A percentile compares a stretch with the other conserved stretches of the same genome.
Evolutionary conservation across 2,888 invertebrate genomes (phyloP).

Genomic region (Thymelicus acteon): DNA sequence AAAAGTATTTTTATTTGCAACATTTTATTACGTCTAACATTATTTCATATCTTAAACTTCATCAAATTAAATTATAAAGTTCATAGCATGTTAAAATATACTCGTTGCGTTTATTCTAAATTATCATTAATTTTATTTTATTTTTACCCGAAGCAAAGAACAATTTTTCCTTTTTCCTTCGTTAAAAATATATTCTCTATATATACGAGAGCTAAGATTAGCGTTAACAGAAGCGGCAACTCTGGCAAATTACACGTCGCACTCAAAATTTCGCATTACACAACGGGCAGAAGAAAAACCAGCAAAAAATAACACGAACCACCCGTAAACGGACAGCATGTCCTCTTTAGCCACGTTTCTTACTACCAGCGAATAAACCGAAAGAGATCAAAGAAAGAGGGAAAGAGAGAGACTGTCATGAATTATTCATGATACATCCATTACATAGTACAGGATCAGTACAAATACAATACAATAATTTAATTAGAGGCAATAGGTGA

Average conservation of each 20-base stretch:
- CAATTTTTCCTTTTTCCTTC: neutral
- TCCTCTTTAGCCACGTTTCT: conserved; percentile 51
- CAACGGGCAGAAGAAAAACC: conserved; percentile 48
- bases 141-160: neutral
- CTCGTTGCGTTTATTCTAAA: neutral
- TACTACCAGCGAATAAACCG: neutral
- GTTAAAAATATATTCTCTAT: conserved; percentile 22
- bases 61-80: too few species aligned
- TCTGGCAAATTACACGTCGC: conserved; percentile 42
- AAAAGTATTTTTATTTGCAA: too few species aligned
- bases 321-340: conserved; percentile 57
- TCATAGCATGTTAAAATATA: too few species aligned
- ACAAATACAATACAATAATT: too few species aligned
- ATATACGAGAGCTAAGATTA: conserved; percentile 18
- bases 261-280: conserved; percentile 43
- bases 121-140: neutral
- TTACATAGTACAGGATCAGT: too few species aligned
- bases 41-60: too few species aligned
- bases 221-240: conserved; percentile 34
- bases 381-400: neutral
- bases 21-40: too few species aligned
- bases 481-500: too few species aligned
- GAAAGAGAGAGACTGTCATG: too few species aligned
- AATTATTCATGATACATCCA: too few species aligned
- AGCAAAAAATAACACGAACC: conserved; percentile 49